Conservation (phyloP, 2,113 vertebrate genomes). For the Burhinus bistriatus region DNA sequence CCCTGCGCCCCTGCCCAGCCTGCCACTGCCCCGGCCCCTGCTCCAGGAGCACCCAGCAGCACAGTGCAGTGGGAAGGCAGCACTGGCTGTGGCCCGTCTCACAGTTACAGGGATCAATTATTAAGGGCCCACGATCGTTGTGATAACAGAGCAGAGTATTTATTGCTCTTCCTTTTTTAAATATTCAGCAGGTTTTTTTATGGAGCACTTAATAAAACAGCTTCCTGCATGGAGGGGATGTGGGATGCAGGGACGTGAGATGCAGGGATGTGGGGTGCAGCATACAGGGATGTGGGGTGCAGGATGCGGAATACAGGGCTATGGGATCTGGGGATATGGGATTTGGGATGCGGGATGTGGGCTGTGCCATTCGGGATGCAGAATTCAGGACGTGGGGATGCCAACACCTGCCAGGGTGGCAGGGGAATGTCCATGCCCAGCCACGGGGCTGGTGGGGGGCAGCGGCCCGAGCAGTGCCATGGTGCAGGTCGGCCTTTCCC, state of each 20-base stretch:
- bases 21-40: too few relatives aligned
- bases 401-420: accelerated
- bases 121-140: conserved; percentile 69
- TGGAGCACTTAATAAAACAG: neutral
- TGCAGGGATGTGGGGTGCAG: neutral
- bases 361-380: accelerated
- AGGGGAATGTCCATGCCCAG: accelerated
- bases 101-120: conserved; percentile 70
- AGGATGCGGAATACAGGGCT: neutral
- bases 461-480: accelerated
- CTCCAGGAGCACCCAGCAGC: accelerated
- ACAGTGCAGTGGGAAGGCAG: neutral
- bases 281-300: neutral
- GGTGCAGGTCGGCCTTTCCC: neutral
- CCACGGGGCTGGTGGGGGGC: accelerated
- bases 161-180: conserved; percentile 78
- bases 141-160: conserved; percentile 73
- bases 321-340: neutral
- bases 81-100: neutral
- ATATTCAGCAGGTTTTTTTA: conserved; percentile 76
- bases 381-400: neutral
- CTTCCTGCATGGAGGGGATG: neutral
- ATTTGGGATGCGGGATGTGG: too few relatives aligned
- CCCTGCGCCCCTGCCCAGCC: accelerated
- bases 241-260: neutral